Conservation (phyloP, 1,140 invertebrate genomes). For the Platorchestia sp. region DNA sequence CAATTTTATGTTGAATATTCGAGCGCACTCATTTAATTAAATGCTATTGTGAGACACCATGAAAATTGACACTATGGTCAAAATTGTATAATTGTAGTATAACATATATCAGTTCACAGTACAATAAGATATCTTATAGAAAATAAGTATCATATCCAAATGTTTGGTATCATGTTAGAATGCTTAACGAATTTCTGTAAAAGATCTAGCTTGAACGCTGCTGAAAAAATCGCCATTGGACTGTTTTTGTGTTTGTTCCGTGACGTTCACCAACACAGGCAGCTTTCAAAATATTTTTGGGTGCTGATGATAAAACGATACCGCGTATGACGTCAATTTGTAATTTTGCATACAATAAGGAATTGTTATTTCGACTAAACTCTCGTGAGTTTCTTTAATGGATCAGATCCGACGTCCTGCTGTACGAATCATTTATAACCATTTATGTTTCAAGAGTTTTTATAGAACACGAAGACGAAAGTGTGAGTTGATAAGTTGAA, state of each 20-base stretch:
- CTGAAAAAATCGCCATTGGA: background rate
- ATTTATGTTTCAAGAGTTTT: background rate
- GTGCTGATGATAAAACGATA: background rate
- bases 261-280: too few relatives aligned
- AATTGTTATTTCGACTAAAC: background rate
- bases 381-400: background rate
- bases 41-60: too few relatives aligned
- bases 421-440: background rate
- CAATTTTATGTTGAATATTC: too few relatives aligned
- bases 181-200: background rate
- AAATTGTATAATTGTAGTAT: too few relatives aligned
- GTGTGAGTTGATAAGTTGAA: background rate
- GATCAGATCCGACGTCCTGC: background rate
- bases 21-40: too few relatives aligned
- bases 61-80: too few relatives aligned
- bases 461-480: background rate
- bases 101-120: too few relatives aligned
- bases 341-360: background rate
- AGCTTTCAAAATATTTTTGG: too few relatives aligned
- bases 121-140: too few relatives aligned
- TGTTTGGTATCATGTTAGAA: too few relatives aligned
- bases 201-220: background rate
- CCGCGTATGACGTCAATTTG: too few relatives aligned
- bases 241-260: background rate
- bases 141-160: too few relatives aligned